Evolutionary conservation across 2,797 vertebrate species (phyloP).

Genomic region (Rhinoraja longicauda): DNA sequence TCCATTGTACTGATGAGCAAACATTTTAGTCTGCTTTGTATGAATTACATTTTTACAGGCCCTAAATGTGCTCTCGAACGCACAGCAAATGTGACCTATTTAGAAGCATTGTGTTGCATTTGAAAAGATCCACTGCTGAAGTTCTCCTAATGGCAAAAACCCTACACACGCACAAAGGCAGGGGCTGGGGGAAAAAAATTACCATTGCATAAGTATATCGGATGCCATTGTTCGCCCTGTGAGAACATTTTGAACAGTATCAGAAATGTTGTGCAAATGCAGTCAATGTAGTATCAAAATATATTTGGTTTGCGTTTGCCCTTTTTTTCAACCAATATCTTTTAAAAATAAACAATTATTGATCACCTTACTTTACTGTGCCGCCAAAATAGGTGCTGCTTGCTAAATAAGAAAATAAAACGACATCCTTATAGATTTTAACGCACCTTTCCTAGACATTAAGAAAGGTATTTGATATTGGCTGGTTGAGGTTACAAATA

Average conservation of each 20-base stretch:
- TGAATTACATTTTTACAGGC: constrained; percentile 64
- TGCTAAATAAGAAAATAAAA: not conserved
- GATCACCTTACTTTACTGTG: not conserved
- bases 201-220: constrained; percentile 3
- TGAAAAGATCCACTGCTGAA: constrained; percentile 31
- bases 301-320: not conserved
- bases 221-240: not conserved
- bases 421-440: not conserved
- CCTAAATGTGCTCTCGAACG: constrained; percentile 66
- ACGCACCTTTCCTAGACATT: not conserved
- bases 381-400: not conserved
- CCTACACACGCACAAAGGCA: not conserved
- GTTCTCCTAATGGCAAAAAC: not conserved
- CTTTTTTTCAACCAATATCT: not conserved
- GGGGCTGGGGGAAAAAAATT: not conserved
- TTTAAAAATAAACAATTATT: not conserved
- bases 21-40: constrained; percentile 89
- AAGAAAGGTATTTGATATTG: constrained; percentile 19
- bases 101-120: constrained; percentile 42
- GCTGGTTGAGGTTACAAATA: not conserved
- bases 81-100: constrained; percentile 65
- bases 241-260: constrained; percentile 27
- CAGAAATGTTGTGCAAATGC: constrained; percentile 13
- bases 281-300: constrained; percentile 21
- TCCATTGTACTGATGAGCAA: constrained; percentile 79